Base-by-base conservation (phyloP, 1,140 invertebrate species). In the Listronotus bonariensis region DNA sequence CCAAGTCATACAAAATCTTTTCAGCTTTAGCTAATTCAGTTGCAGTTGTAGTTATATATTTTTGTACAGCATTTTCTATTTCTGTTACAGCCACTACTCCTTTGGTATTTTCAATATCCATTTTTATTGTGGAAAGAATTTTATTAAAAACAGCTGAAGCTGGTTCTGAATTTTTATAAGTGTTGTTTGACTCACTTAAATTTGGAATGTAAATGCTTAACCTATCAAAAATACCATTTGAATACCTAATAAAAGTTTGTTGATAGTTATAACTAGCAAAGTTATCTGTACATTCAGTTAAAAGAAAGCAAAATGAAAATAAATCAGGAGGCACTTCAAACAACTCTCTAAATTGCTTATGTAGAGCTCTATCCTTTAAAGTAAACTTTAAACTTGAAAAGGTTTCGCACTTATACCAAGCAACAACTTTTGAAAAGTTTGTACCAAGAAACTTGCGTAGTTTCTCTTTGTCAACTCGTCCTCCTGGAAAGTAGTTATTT, bases 31-130 rank as follows among this genome's bases (percentile, higher is more conserved):
- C 43, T 45, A 75, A 59, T 11, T 74, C 48, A 9, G 51, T 17
- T 15, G 71, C 59, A 9, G 69, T 54, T 4, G 48, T 53, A 32
- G 67, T 54, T 26, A 72, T 77, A 36, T 64, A 68, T 18, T 70
- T 71, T 51, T 76, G 69, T 55, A 77, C 61, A 40, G 68, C 68
- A 52, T 72, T 70, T 60, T 76, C 68, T 34, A 77, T 74, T 52
- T 69, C 68, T 38, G 62, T 68, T n/a, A 75, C 51, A 17, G 69
- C 62, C 7, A 67, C 67, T 6, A 70, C 57, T 38, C 74, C 74
- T 32, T 70, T 68, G 3, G 54, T 51, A 11, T 65, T 64, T 46
- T 73, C 65, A 6, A 46, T 51, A 34, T 74, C 68, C 10, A 74
- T 59, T 54, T 71, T 70, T 11, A 76, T 59, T 36, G 51, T 49